A percentile compares a stretch with the other conserved stretches of the same genome.
Conservation (phyloP, 2,113 vertebrate genomes). For the Thamnaconus septentrionalis region DNA sequence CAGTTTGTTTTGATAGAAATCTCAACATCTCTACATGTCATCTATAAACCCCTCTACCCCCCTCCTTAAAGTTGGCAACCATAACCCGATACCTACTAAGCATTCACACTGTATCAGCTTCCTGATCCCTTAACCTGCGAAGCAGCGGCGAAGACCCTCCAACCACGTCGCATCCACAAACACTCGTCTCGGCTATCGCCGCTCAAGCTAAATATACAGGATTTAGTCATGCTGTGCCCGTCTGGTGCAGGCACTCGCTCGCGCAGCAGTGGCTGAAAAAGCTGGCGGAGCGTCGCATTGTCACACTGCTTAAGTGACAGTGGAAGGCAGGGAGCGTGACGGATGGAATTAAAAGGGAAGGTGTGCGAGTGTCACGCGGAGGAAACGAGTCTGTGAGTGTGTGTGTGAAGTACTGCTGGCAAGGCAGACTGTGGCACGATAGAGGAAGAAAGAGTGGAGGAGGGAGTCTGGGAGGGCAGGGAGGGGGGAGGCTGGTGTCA, state of each 20-base stretch:
- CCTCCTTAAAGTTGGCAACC: slow-evolving; percentile 29
- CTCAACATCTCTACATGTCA: not conserved
- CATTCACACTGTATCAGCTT: not conserved
- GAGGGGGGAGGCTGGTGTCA: not conserved
- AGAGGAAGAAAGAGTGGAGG: too few species aligned
- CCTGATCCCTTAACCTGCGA: slow-evolving; percentile 41
- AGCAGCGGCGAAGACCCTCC: slow-evolving; percentile 44
- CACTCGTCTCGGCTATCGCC: slow-evolving; percentile 31
- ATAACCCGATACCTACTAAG: slow-evolving; percentile 16
- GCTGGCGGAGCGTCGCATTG: slow-evolving; percentile 35
- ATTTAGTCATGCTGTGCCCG: slow-evolving; percentile 47
- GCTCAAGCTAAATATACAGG: slow-evolving; percentile 65
- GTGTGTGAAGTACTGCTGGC: not conserved
- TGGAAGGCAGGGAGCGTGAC: not conserved
- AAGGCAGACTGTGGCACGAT: too few species aligned
- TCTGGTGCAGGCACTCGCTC: slow-evolving; percentile 23
- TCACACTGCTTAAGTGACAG: not conserved
- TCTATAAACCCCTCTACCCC: not conserved
- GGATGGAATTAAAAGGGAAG: not conserved
- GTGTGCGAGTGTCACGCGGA: not conserved
- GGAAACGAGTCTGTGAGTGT: not conserved
- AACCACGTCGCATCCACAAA: slow-evolving; percentile 17
- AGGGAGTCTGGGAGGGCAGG: not conserved
- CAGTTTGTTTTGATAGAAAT: not conserved
- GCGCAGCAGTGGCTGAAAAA: slow-evolving; percentile 12